These are phyloP conservation scores for Onthophagus sagittarius DNA, from an alignment of 2,888 invertebrate genomes.

Conservation along the genomic window DNA sequence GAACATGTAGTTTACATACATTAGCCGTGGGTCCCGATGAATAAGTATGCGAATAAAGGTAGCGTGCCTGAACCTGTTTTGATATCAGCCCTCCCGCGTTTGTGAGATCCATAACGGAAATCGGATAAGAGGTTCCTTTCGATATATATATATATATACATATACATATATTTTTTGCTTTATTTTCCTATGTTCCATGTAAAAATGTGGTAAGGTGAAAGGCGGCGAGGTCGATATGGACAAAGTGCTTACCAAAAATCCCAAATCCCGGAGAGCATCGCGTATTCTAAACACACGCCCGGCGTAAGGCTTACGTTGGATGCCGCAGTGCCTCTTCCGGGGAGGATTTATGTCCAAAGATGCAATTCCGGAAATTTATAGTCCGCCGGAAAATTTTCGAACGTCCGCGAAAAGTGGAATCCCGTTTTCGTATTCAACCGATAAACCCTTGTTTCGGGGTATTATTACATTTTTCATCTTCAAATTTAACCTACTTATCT, in stretches of 20 bases:
- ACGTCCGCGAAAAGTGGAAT: not conserved
- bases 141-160: not conserved
- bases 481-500: not conserved
- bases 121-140: not conserved
- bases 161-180: no score
- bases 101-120: not conserved
- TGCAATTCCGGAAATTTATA: constrained; percentile 8
- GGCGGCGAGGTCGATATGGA: constrained; percentile 1
- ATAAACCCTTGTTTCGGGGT: not conserved
- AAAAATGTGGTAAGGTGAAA: not conserved
- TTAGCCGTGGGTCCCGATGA: constrained; percentile 10
- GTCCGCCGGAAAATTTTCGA: not conserved
- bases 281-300: constrained; percentile 9
- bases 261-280: not conserved
- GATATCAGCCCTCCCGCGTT: not conserved
- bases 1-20: constrained; percentile 24
- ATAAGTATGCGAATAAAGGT: constrained; percentile 3
- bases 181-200: not conserved
- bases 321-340: not conserved
- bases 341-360: constrained; percentile 11
- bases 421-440: not conserved
- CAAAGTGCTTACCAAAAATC: constrained; percentile 4
- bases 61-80: not conserved
- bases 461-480: not conserved
- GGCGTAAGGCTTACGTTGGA: not conserved